Base-by-base conservation (phyloP, 2,888 invertebrate species). In the Ophion ellenae region DNA sequence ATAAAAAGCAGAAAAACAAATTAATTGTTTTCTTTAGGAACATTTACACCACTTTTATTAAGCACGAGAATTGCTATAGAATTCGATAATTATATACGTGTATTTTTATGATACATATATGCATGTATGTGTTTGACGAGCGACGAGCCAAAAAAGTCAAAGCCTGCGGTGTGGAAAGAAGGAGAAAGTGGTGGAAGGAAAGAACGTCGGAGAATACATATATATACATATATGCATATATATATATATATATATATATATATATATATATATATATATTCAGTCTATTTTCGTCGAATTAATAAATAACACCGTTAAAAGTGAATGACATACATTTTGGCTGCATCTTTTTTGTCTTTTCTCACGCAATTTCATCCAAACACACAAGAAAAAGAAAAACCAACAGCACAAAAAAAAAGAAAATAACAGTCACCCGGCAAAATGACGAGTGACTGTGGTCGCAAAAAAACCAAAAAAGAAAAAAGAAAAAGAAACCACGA, bases 31-130 rank as follows among this genome's bases (percentile, higher is more conserved):
- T 90, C 91, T 87, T 90, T 93, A 93, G 92, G 92, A 92, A 91
- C 90, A 93, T 93, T 93, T 93, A 93, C 93, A 93, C 92, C 92
- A 93, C 92, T 92, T 93, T 93, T 93, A 93, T 91, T 93, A 92
- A 93, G 91, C 90, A 91, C 91, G 89, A 90, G 89, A 91, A 91
- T 91, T 14, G 90, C 73, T 83, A 76, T 77, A 64, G 32, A 73
- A 80, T 85, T 85, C 59, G 66, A 71, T 57, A 59, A 40, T 73
- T 40, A 73, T 69, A 73, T 80, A 79, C 74, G 70, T 80, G 66
- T 47, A 74, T n/a, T 10, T 36, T 32, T 57, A 74, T 45, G 40
- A 74, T 70, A 71, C 40, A 79, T 32, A 82, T 40, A 24, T 63
- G 47, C 32, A 64, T 75, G 45, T 75, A 75, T 53, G 64, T 64